Percentiles rank a stretch among this genome's conserved stretches.
Conservation (phyloP, 2,888 invertebrate species). For the Idaea dimidiata region DNA sequence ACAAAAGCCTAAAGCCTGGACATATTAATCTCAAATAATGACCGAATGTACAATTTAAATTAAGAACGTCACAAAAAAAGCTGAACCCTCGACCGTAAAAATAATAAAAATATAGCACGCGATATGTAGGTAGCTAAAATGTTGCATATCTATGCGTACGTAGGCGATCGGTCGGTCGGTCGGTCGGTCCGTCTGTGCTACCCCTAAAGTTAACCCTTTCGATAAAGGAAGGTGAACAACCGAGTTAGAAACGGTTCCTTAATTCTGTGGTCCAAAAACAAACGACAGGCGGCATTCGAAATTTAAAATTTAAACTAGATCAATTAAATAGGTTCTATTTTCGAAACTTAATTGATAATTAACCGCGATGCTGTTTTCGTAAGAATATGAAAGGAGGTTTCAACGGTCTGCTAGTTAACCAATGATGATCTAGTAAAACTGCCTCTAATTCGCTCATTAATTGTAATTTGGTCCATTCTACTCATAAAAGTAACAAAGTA, state of each 20-base stretch:
- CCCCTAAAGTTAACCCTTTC: slow-evolving; percentile 78
- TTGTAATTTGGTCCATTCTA: slow-evolving; percentile 2
- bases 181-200: slow-evolving; percentile 56
- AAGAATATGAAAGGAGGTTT: not conserved
- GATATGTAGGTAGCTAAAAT: slow-evolving; percentile 48
- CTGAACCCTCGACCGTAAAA: slow-evolving; percentile 57
- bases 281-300: slow-evolving; percentile 31
- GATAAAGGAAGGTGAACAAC: slow-evolving; percentile 75
- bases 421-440: slow-evolving; percentile 1
- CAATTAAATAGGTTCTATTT: slow-evolving; percentile 2
- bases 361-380: not conserved
- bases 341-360: not conserved
- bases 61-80: slow-evolving; percentile 46
- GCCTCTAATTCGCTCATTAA: not conserved
- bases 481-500: not conserved
- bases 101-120: slow-evolving; percentile 62
- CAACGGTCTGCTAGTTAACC: not conserved
- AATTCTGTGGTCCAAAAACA: slow-evolving; percentile 32
- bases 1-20: not conserved
- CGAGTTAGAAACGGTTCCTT: slow-evolving; percentile 67
- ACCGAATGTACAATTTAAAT: slow-evolving; percentile 35
- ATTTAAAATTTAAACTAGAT: slow-evolving; percentile 14
- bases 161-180: slow-evolving; percentile 57
- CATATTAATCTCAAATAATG: slow-evolving; percentile 10
- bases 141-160: slow-evolving; percentile 53